Base-by-base conservation (phyloP, 2,113 vertebrate species). In the Sturnira hondurensis region DNA sequence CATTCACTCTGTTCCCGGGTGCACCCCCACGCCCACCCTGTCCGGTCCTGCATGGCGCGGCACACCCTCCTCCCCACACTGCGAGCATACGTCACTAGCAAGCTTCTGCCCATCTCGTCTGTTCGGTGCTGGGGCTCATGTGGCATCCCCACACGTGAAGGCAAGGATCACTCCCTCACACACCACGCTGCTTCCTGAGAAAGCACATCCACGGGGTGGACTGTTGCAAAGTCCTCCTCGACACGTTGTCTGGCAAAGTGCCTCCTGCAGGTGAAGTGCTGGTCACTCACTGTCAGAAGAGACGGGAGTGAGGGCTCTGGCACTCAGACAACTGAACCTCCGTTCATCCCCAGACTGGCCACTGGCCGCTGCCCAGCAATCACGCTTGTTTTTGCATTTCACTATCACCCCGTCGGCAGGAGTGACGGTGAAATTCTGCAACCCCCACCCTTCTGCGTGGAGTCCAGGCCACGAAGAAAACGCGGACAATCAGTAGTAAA, bases 401-500 rank as follows among this genome's bases (percentile, higher is more conserved):
- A 12, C 0, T 7, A 13, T 80, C 56, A 67, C 47, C 4, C 14
- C 12, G 36, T 0, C 3, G 15, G 45, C 38, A 56, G 70, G 14
- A 4, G 3, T n/a, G n/a, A n/a, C n/a, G n/a, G n/a, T n/a, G n/a
- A n/a, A 65, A 22, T 16, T 38, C 45, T 22, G 63, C 1, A 24
- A 7, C 36, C 67, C 1, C 14, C 20, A 0, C n/a, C n/a, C 24
- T 61, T 12, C 16, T 3, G 15, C 0, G 0, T 1, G 68, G 22
- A n/a, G 52, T 50, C 45, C 6, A 4, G 4, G 43, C 26, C 22
- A 0, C 0, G 2, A 52, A 68, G 33, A 41, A 73, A 65, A 10
- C 3, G 0, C 0, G 33, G 41, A 50, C 11, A 10, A 28, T 0
- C 0, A 1, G 13, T 2, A 24, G 2, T 1, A 5, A 11, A 33